Evolutionary conservation across 1,140 invertebrate genomes (phyloP), one percentile per base, ranked within the genome.

Genomic region (Penaeus vannamei): DNA sequence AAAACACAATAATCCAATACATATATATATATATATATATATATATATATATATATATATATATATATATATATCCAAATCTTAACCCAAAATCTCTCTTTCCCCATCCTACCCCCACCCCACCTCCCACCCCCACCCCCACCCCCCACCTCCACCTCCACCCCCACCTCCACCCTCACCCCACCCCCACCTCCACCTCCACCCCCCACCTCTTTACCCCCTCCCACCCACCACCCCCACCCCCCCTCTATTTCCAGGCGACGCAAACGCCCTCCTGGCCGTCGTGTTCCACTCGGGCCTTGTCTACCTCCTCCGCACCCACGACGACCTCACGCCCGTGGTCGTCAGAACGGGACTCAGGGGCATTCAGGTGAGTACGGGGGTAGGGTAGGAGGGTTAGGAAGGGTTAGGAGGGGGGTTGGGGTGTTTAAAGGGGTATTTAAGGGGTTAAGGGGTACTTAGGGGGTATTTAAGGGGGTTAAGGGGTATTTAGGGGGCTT

Each of bases 241-340:
- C 29, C 32, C 76, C 17, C 61, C 42, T 46, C 42, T 66, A 76
- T n/a, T 83, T 46, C 29, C 84, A 84, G 84, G 53, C 59, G 85
- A 89, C 26, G n/a, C 42, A 2, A 36, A n/a, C 2, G 60, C 72
- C 1, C 95, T 98, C 1, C 93, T 98, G 82, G 98, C 98, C 1
- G 96, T 98, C 19, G 96, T 97, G 92, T 95, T 98, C 87, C 96
- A 96, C 91, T 97, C 97, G 92, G 98, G 98, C 10, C 95, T 95
- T 91, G 96, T 99, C 29, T 96, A 97, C 91, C 94, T 99, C 87
- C 94, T 99, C 92, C 96, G 96, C 83, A 97, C 96, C 23, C 98
- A 98, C 92, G 98, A 99, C 93, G 98, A 99, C 93, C 95, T 98
- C 22, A 96, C 96, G 84, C 97, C 97, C 0, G 95, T 96, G 76